Conservation (phyloP, 2,888 invertebrate species). For the Linnaemya tessellans region DNA sequence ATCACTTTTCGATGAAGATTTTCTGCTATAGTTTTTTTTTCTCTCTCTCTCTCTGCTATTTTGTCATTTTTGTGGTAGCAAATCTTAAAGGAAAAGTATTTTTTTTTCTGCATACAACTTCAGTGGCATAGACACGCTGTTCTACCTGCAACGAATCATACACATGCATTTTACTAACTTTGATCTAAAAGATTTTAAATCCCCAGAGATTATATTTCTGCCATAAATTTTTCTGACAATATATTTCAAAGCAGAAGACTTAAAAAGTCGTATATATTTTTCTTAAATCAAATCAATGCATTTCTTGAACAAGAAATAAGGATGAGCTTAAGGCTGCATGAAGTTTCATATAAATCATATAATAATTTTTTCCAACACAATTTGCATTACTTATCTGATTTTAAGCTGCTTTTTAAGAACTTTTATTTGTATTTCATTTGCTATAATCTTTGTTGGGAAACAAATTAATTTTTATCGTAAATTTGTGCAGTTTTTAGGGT, state of each 20-base stretch:
- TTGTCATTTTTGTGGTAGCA: slow-evolving; percentile 36
- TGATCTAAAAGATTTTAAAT: slow-evolving; percentile 17
- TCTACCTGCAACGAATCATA: neutral
- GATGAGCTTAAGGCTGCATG: neutral
- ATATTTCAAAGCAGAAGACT: slow-evolving; percentile 24
- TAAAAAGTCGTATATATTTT: slow-evolving; percentile 40
- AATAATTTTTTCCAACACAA: neutral
- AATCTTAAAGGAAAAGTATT: slow-evolving; percentile 10
- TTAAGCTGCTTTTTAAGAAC: neutral
- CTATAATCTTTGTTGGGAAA: neutral
- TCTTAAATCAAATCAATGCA: slow-evolving; percentile 30
- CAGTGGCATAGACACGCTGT: neutral
- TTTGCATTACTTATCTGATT: neutral
- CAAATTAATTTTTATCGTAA: no score
- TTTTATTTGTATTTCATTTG: neutral
- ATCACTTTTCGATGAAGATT: neutral
- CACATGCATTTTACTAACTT: neutral
- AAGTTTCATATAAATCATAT: slow-evolving; percentile 13
- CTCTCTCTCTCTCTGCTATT: no score
- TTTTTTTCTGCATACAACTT: neutral
- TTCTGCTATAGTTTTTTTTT: neutral
- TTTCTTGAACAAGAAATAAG: neutral
- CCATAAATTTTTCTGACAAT: slow-evolving; percentile 53
- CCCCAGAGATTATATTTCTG: slow-evolving; percentile 42
- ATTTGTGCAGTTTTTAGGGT: no score